A percentile compares a stretch with the other conserved stretches of the same genome.
Evolutionary conservation across 2,797 vertebrate species (phyloP).

Genomic region (Sebastes matsubarae): DNA sequence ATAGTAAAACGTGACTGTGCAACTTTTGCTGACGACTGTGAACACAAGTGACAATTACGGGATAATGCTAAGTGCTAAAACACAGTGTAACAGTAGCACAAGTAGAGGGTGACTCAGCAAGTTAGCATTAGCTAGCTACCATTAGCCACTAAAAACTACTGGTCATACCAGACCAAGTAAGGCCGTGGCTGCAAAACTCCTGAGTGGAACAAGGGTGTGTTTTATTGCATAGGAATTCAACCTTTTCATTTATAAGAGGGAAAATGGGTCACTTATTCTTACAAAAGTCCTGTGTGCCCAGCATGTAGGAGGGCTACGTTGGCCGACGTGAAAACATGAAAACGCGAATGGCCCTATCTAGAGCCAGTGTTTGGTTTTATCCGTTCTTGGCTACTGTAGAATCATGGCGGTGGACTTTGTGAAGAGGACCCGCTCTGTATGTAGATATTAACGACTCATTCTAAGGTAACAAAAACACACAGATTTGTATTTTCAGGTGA

Average conservation of each 20-base stretch:
- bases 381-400: too few relatives aligned
- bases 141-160: too few relatives aligned
- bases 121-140: not conserved
- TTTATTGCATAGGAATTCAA: not conserved
- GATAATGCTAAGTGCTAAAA: not conserved
- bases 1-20: not conserved
- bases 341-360: too few relatives aligned
- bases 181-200: not conserved
- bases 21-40: not conserved
- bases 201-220: not conserved
- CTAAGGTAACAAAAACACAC: too few relatives aligned
- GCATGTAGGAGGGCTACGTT: rapidly evolving
- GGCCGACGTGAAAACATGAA: too few relatives aligned
- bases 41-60: not conserved
- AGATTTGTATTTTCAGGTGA: too few relatives aligned
- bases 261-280: not conserved
- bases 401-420: too few relatives aligned
- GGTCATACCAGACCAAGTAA: too few relatives aligned
- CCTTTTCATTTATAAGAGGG: not conserved
- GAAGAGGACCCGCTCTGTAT: too few relatives aligned
- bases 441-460: too few relatives aligned
- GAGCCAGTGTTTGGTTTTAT: too few relatives aligned
- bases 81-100: not conserved
- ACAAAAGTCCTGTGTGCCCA: too few relatives aligned
- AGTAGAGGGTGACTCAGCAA: not conserved